A percentile compares a stretch with the other conserved stretches of the same genome.
Evolutionary conservation across 1,140 invertebrate genomes (phyloP).

Genomic region (Sogatella furcifera): DNA sequence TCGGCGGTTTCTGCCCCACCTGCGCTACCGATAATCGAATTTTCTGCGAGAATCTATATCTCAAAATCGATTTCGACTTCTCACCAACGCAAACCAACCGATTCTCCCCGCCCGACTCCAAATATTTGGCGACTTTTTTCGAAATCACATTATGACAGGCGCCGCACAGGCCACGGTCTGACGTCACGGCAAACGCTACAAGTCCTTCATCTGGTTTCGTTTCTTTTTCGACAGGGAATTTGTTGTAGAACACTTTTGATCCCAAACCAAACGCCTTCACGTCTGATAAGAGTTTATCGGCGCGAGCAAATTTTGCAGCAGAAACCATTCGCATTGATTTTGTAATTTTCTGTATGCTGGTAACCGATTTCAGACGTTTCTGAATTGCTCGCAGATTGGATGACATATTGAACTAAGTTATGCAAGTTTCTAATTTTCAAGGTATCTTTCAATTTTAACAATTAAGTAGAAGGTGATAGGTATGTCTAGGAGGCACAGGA

Average conservation of each 20-base stretch:
- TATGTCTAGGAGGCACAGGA: not conserved
- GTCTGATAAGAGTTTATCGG: slow-evolving; percentile 49
- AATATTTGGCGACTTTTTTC: slow-evolving; percentile 26
- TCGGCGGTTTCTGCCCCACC: slow-evolving; percentile 48
- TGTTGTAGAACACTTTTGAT: slow-evolving; percentile 25
- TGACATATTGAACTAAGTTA: not conserved
- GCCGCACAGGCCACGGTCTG: slow-evolving; percentile 58
- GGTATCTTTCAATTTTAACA: not conserved
- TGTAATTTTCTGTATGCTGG: slow-evolving; percentile 65
- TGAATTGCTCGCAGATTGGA: not conserved
- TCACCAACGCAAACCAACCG: slow-evolving; percentile 49
- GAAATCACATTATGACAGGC: slow-evolving; percentile 49
- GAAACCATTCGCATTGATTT: slow-evolving; percentile 73
- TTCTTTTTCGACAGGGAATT: slow-evolving; percentile 23
- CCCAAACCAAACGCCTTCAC: slow-evolving; percentile 24
- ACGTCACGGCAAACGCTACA: slow-evolving; percentile 43
- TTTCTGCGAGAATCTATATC: slow-evolving; percentile 36
- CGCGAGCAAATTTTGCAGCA: slow-evolving; percentile 49
- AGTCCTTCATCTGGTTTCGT: slow-evolving; percentile 29
- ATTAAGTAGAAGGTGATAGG: not conserved
- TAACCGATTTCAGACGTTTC: slow-evolving; percentile 48
- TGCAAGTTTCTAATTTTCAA: not conserved
- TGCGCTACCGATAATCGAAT: slow-evolving; percentile 46
- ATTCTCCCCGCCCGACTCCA: slow-evolving; percentile 32
- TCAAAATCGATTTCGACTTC: slow-evolving; percentile 44